These are phyloP conservation scores for Leistus spinibarbis DNA, from an alignment of 2,888 invertebrate species.

Conservation along the genomic window DNA sequence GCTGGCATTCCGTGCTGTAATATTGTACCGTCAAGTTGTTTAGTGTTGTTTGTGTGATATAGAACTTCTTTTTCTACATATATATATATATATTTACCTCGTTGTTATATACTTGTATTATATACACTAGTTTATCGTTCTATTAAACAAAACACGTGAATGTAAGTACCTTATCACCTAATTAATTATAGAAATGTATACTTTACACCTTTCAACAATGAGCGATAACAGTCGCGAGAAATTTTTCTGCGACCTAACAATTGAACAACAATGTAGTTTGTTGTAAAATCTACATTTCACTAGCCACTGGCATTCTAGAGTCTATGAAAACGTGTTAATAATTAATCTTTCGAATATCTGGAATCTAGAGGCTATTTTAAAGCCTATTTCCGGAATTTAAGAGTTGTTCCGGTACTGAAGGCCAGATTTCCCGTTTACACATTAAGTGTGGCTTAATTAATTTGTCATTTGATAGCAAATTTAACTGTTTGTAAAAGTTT, in stretches of 20 bases:
- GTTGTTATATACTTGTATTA: background rate
- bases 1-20: conserved; percentile 7
- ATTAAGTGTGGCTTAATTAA: no score
- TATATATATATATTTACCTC: background rate
- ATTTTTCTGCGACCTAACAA: background rate
- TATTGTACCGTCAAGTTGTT: conserved; percentile 3
- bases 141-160: background rate
- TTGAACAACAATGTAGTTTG: background rate
- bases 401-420: no score
- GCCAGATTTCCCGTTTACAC: no score
- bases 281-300: no score
- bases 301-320: no score
- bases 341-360: no score
- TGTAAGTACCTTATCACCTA: conserved; percentile 1
- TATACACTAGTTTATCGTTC: background rate
- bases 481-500: no score
- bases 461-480: no score
- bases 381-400: no score
- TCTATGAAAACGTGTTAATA: no score
- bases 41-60: conserved; percentile 4
- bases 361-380: no score
- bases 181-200: background rate
- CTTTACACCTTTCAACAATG: background rate
- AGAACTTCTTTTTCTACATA: background rate
- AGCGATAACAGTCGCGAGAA: no score